Evolutionary conservation across 2,797 vertebrate genomes (phyloP).

Genomic region (Pelobates cultripes): DNA sequence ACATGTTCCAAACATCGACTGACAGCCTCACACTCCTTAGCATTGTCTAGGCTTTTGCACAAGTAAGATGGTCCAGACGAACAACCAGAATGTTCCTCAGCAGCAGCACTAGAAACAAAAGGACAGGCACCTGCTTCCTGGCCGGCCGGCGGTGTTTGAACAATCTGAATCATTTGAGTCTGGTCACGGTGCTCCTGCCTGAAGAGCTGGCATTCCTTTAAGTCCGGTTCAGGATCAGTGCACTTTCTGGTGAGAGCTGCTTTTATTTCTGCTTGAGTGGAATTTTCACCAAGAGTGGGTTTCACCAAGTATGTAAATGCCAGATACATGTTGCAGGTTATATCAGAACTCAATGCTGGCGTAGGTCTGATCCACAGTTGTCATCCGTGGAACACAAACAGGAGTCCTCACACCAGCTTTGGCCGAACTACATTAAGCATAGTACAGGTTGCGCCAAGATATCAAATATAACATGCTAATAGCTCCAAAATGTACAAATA

Average conservation of each 20-base stretch:
- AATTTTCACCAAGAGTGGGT: conserved; percentile 67
- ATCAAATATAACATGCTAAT: no score
- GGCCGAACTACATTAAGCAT: conserved; percentile 71
- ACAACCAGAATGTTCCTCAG: conserved; percentile 67
- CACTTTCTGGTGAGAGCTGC: conserved; percentile 72
- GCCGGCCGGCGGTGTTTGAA: no score
- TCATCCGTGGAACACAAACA: conserved; percentile 74
- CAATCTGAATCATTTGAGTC: no score
- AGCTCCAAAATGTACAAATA: no score
- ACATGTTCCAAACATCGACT: no score
- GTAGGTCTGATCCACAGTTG: fast-evolving
- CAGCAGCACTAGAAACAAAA: neutral
- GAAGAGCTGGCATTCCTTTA: conserved; percentile 53
- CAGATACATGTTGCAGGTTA: conserved; percentile 75
- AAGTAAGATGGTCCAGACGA: conserved; percentile 73
- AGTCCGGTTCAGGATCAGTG: conserved; percentile 60
- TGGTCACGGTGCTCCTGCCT: no score
- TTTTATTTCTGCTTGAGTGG: conserved; percentile 64
- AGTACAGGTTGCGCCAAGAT: conserved; percentile 29
- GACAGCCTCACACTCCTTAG: conserved; percentile 67
- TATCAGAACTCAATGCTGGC: conserved; percentile 51
- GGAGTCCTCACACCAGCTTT: conserved; percentile 78
- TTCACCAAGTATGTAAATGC: conserved; percentile 68
- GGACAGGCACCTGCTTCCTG: conserved; percentile 72
- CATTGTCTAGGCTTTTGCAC: conserved; percentile 68